These are phyloP conservation scores for Biston stratarius DNA, from an alignment of 2,888 invertebrate genomes.

Conservation along the genomic window DNA sequence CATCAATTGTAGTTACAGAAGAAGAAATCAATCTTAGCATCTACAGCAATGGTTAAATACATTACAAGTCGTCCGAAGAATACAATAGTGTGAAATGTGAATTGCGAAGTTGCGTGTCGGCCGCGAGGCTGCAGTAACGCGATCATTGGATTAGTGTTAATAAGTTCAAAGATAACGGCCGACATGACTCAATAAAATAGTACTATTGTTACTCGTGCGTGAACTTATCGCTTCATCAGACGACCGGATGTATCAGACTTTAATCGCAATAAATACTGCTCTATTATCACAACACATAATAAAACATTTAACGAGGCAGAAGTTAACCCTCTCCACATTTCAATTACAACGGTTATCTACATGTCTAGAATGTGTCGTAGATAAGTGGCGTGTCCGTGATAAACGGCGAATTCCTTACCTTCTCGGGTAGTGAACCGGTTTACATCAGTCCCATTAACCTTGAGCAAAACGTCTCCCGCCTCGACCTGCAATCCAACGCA, in stretches of 20 bases:
- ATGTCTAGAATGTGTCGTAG: slow-evolving; percentile 52
- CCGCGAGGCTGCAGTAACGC: slow-evolving; percentile 63
- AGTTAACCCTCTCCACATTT: slow-evolving; percentile 39
- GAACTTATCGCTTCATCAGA: slow-evolving; percentile 39
- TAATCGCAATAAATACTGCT: slow-evolving; percentile 21
- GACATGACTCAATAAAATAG: slow-evolving; percentile 51
- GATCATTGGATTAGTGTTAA: slow-evolving; percentile 77
- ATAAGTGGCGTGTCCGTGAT: slow-evolving; percentile 69
- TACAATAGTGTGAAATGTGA: slow-evolving; percentile 66
- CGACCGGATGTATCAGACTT: slow-evolving; percentile 14
- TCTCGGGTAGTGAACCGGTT: slow-evolving; percentile 97
- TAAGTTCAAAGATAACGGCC: slow-evolving; percentile 68
- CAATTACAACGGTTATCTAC: slow-evolving; percentile 55
- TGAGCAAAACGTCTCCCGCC: slow-evolving; percentile 97
- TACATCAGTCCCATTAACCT: slow-evolving; percentile 97
- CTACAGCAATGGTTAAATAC: slow-evolving; percentile 51
- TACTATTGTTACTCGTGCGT: slow-evolving; percentile 49
- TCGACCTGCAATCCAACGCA: slow-evolving; percentile 91
- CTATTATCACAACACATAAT: background rate
- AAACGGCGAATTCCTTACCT: slow-evolving; percentile 88
- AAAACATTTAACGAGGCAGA: background rate
- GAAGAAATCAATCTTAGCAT: slow-evolving; percentile 57
- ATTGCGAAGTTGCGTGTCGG: slow-evolving; percentile 72
- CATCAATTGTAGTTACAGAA: slow-evolving; percentile 52
- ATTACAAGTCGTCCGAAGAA: slow-evolving; percentile 46